These are phyloP conservation scores for Microlaimidae sp. DNA, from an alignment of 2,888 invertebrate species.

Conservation along the genomic window DNA sequence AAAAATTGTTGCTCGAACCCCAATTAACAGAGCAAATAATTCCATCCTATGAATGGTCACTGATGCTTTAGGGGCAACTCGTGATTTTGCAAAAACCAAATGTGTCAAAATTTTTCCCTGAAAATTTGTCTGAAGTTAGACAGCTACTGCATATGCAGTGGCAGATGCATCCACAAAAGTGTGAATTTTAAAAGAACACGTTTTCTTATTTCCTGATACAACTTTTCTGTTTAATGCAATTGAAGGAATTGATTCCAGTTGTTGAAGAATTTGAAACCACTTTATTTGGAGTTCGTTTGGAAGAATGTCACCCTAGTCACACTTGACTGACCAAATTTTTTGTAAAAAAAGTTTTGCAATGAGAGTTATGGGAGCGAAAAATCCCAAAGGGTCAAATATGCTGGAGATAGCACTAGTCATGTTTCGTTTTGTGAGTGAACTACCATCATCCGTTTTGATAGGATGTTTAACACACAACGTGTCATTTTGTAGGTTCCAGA, in stretches of 20 bases:
- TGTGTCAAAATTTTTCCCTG: too few relatives aligned
- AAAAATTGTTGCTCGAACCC: too few relatives aligned
- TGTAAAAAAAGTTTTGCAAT: neutral
- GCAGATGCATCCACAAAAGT: neutral
- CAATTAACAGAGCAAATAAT: too few relatives aligned
- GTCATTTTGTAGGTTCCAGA: constrained; percentile 2
- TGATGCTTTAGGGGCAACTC: too few relatives aligned
- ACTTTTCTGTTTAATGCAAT: too few relatives aligned
- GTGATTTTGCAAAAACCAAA: too few relatives aligned
- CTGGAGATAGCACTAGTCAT: neutral
- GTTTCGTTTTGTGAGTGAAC: neutral
- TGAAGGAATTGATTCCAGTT: too few relatives aligned
- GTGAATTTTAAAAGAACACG: too few relatives aligned
- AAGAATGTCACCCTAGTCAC: neutral
- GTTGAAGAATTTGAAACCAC: too few relatives aligned
- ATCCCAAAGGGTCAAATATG: neutral
- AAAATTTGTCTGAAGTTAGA: neutral
- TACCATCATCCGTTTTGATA: neutral
- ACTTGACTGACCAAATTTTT: neutral
- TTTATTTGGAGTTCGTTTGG: neutral
- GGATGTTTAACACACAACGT: neutral
- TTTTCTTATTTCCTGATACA: too few relatives aligned
- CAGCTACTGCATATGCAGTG: neutral
- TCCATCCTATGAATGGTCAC: too few relatives aligned
- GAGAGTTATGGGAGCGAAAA: neutral